Base-by-base conservation (phyloP, 1,140 invertebrate genomes). In the Pseudomyrmex concolor region DNA sequence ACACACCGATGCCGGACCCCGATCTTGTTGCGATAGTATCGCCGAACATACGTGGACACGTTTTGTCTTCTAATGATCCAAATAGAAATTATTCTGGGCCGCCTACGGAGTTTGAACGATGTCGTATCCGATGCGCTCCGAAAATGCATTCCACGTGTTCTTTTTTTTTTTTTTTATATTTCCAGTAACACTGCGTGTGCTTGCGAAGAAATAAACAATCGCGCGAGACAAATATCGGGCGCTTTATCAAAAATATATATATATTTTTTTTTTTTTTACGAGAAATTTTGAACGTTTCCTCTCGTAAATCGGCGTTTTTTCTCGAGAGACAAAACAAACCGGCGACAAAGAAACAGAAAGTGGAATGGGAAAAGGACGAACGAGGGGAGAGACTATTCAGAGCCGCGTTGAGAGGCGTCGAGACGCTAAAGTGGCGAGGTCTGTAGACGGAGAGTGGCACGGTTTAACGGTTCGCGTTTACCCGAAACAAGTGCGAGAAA, bases 51-150 rank as follows among this genome's bases (percentile, higher is more conserved):
- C 87, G 86, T 80, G 85, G 74, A 91, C 87, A 87, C 91, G 88
- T 91, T 92, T 92, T 91, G 89, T 92, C 91, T 90, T 91, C 88
- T 87, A 90, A 90, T 89, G 88, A 92, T 89, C 86, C 89, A 90
- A 89, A 91, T 89, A 89, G 91, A 91, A 91, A 92, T 92, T 87
- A 86, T 90, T 90, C 86, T 62, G 71, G 74, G 68, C 86, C 86
- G 85, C 86, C 72, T 82, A 72, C 80, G 74, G 54, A 45, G 80
- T 15, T 48, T 82, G 85, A 83, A 67, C 81, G 82, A 55, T 25
- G 48, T 64, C 25, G 17, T 43, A 4, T 54, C 50, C 12, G 62
- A 50, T 48, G 13, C 54, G 2, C 22, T 71, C 19, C 19, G 8
- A 50, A 59, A 34, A 50, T 34, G 19, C 34, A 48, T 77, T 77